Evolutionary conservation across 2,797 vertebrate genomes (phyloP), one percentile per base, ranked within the genome.

Genomic region (Peromyscus melanophrys): DNA sequence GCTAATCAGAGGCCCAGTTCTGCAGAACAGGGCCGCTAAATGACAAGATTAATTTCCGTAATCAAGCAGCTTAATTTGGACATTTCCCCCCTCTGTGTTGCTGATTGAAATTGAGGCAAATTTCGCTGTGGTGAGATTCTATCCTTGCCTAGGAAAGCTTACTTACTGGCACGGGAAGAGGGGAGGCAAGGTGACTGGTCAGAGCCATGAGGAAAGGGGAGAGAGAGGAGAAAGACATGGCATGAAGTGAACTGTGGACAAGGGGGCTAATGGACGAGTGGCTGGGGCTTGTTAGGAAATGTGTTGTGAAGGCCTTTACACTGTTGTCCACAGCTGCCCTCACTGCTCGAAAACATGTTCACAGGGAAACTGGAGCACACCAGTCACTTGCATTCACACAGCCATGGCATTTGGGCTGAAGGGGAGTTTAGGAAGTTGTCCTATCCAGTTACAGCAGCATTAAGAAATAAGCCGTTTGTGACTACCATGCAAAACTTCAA

Each of bases 41-140:
- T 98, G 98, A 98, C 98, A 98, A 98, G 98, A 99, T 99, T 98
- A 99, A 99, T 99, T 99, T 99, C 98, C 95, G 98, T 98, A 99
- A 99, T 99, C 98, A 99, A 98, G 98, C 95, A 98, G 98, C 98
- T 98, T 99, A 98, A 99, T 99, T 99, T 98, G 98, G 98, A 98
- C 98, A 92, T 97, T 98, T 98, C 96, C 97, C 63, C 73, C 97
- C 92, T 98, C 98, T 98, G 90, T 97, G 97, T 98, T 98, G 97
- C 98, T 98, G 98, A 98, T 98, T 98, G 98, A 98, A 98, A 98
- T 98, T 97, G 98, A 98, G 97, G 98, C 97, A 98, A 94, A 98
- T 98, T 98, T 98, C 49, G 6, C 98, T 92, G 94, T 98, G 96
- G 97, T 97, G 97, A 98, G 95, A 98, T 96, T 98, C 96, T 96